phyloP scores from a whole-genome alignment of 2,113 vertebrate species.

The Onychorhynchus coronatus region DNA sequence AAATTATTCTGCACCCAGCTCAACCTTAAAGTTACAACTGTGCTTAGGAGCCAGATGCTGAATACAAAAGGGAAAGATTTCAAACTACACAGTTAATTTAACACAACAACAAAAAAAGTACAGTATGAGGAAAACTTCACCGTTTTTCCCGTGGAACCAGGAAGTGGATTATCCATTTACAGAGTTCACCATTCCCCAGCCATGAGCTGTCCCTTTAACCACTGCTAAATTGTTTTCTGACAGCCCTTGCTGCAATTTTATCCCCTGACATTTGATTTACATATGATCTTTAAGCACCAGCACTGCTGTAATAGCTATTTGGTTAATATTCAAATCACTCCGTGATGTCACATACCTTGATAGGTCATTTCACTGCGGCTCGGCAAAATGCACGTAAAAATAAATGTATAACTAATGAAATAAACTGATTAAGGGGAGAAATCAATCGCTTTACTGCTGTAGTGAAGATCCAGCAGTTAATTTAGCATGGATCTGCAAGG shows the following conservation, averaged over 20 bases:
- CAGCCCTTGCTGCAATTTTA: conserved; percentile 86
- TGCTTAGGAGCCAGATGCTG: background rate
- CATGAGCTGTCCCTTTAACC: conserved; percentile 88
- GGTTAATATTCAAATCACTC: conserved; percentile 92
- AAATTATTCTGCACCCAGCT: background rate
- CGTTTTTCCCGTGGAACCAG: accelerated
- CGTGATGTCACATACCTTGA: conserved; percentile 81
- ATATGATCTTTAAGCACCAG: conserved; percentile 96
- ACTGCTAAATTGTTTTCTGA: conserved; percentile 94
- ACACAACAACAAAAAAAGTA: background rate
- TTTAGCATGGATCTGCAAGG: conserved; percentile 87
- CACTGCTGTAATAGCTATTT: conserved; percentile 82
- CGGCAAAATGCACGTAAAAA: conserved; percentile 75
- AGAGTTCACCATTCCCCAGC: conserved; percentile 79
- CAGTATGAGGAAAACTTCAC: background rate
- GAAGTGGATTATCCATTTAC: conserved; percentile 73
- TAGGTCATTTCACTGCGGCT: conserved; percentile 81
- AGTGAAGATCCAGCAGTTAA: conserved; percentile 90
- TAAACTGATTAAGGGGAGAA: conserved; percentile 90
- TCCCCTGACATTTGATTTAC: conserved; percentile 95
- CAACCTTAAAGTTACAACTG: background rate
- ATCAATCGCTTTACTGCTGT: conserved; percentile 90
- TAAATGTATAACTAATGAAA: conserved; percentile 93
- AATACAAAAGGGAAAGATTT: background rate
- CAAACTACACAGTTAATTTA: background rate